Conservation (phyloP, 2,888 invertebrate species). For the Macroteleia sp. region DNA sequence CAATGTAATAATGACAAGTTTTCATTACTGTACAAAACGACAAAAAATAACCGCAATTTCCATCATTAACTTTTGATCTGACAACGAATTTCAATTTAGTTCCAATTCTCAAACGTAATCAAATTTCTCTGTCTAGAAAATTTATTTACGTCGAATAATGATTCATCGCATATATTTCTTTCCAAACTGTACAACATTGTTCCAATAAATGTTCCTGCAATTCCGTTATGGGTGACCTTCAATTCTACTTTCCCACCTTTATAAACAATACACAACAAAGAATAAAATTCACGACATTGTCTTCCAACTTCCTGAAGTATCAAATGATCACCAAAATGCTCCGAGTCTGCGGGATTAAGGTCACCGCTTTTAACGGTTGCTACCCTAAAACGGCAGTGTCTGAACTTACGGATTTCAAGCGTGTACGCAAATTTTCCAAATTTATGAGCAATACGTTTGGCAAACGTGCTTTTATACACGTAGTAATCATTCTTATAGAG, state of each 20-base stretch:
- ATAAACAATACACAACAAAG: neutral
- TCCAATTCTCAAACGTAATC: neutral
- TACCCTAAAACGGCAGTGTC: neutral
- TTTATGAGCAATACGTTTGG: no score
- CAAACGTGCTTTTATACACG: no score
- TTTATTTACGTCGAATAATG: no score
- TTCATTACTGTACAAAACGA: constrained; percentile 29
- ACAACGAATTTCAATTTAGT: constrained; percentile 2
- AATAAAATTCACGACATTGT: neutral
- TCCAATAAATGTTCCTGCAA: neutral
- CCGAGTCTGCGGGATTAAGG: neutral
- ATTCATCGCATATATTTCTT: no score
- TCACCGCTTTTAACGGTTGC: no score
- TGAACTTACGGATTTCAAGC: no score
- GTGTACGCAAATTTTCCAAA: no score
- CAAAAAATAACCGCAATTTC: constrained; percentile 30
- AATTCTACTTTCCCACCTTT: neutral
- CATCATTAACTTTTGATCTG: neutral
- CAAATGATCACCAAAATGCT: neutral
- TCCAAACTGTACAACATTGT: constrained; percentile 1
- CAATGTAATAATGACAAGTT: constrained; percentile 42
- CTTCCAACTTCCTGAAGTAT: constrained; percentile 14
- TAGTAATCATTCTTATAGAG: no score
- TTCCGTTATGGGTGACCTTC: constrained; percentile 12
- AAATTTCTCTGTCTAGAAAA: neutral